Evolutionary conservation across 2,797 vertebrate genomes (phyloP).

Genomic region (Potorous gilbertii): DNA sequence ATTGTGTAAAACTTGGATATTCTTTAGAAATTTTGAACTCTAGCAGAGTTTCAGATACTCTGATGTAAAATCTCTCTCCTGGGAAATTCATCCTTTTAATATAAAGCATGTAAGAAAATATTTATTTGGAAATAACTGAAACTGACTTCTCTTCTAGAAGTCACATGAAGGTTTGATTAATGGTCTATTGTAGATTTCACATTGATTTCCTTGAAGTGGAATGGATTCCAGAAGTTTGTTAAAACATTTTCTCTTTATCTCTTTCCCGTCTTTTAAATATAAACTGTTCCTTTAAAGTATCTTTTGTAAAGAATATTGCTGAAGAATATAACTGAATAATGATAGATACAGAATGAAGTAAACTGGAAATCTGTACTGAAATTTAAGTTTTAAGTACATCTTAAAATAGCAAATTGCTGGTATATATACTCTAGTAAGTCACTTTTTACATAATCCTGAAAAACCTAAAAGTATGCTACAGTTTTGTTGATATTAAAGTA

Average conservation of each 20-base stretch:
- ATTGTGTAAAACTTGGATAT: slow-evolving; percentile 68
- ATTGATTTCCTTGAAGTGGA: slow-evolving; percentile 59
- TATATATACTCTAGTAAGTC: slow-evolving; percentile 6
- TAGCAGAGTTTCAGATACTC: slow-evolving; percentile 69
- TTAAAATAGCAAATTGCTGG: slow-evolving; percentile 31
- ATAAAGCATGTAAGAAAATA: slow-evolving; percentile 72
- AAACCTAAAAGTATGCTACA: slow-evolving; percentile 12
- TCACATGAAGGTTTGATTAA: slow-evolving; percentile 70
- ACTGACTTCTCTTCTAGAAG: slow-evolving; percentile 58
- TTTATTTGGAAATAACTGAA: slow-evolving; percentile 76
- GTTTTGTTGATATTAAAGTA: slow-evolving; percentile 41
- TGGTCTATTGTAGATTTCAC: slow-evolving; percentile 40
- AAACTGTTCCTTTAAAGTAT: slow-evolving; percentile 42
- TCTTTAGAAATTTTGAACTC: slow-evolving; percentile 74
- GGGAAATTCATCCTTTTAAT: slow-evolving; percentile 67
- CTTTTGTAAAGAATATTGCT: slow-evolving; percentile 48
- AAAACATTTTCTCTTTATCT: slow-evolving; percentile 42
- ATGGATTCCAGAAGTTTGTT: slow-evolving; percentile 60
- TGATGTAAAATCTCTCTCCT: slow-evolving; percentile 58
- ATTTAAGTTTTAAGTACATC: slow-evolving; percentile 46
- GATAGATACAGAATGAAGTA: slow-evolving; percentile 48
- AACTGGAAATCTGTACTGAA: slow-evolving; percentile 43
- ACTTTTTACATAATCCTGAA: slow-evolving; percentile 24
- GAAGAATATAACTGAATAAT: slow-evolving; percentile 34
- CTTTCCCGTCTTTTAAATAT: slow-evolving; percentile 14